These are phyloP conservation scores for Tursiops truncatus DNA, from an alignment of 2,113 vertebrate species.

Conservation along the genomic window DNA sequence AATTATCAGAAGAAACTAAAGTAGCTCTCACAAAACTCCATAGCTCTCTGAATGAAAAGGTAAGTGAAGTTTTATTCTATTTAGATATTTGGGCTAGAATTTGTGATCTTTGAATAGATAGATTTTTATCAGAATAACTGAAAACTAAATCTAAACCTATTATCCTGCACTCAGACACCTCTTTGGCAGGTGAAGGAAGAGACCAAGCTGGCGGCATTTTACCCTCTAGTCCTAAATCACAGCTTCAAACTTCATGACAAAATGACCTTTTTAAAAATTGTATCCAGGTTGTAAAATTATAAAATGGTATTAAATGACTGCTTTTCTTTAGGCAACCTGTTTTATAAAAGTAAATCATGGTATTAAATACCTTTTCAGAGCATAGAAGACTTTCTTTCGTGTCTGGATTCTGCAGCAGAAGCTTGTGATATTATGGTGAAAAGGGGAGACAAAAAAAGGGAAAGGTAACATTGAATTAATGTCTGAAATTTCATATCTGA, in stretches of 20 bases:
- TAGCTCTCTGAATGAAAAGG: constrained; percentile 92
- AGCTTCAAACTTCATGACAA: background rate
- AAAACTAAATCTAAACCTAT: background rate
- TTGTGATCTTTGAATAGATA: background rate
- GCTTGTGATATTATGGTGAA: constrained; percentile 95
- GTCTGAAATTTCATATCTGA: background rate
- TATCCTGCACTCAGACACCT: background rate
- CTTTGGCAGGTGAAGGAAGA: background rate
- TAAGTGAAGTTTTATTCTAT: constrained; percentile 77
- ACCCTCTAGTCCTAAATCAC: background rate
- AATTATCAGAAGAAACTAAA: constrained; percentile 92
- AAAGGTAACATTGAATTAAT: constrained; percentile 86
- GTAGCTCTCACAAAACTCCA: constrained; percentile 92
- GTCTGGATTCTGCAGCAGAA: constrained; percentile 90
- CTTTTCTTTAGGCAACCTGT: background rate
- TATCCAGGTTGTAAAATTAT: background rate
- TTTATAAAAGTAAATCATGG: constrained; percentile 25
- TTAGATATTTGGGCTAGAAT: background rate
- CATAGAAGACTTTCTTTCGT: constrained; percentile 93
- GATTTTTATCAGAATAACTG: background rate
- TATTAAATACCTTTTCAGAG: constrained; percentile 82
- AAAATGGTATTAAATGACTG: background rate
- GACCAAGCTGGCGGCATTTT: background rate
- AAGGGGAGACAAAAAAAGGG: constrained; percentile 96
- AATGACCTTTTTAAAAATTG: background rate